Evolutionary conservation across 2,113 vertebrate species (phyloP).

Genomic region (Ammodramus savannarum): DNA sequence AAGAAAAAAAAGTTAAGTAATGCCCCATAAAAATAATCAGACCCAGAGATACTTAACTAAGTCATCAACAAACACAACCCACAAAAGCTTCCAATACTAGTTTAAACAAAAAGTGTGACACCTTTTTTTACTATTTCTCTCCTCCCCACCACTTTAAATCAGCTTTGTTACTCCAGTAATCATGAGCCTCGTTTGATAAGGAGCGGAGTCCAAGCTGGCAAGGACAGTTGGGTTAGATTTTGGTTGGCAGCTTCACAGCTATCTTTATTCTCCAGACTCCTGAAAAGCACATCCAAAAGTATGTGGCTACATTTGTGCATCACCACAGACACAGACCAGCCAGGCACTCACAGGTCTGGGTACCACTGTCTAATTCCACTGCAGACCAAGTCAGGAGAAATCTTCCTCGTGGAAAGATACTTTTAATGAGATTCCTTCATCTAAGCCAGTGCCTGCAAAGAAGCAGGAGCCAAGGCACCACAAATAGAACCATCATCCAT

Average conservation of each 20-base stretch:
- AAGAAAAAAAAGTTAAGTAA: background rate
- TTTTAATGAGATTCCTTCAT: background rate
- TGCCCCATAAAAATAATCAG: background rate
- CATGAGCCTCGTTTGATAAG: background rate
- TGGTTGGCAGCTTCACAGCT: background rate
- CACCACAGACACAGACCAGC: background rate
- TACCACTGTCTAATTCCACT: background rate
- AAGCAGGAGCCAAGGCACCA: background rate
- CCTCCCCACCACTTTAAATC: background rate
- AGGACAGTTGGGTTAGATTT: background rate
- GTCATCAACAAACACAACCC: background rate
- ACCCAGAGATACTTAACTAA: background rate
- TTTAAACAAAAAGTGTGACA: background rate
- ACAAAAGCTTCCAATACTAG: background rate
- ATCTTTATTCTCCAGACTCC: background rate
- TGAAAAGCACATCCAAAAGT: background rate
- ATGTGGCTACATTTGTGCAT: background rate
- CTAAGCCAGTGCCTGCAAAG: background rate
- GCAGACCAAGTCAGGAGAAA: background rate
- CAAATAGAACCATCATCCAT: background rate
- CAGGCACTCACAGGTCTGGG: background rate
- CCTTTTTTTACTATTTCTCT: background rate
- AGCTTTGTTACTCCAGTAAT: background rate
- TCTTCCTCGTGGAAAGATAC: background rate
- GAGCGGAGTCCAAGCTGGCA: background rate